These are phyloP conservation scores for Eufriesea mexicana DNA, from an alignment of 1,140 invertebrate genomes.

Conservation along the genomic window DNA sequence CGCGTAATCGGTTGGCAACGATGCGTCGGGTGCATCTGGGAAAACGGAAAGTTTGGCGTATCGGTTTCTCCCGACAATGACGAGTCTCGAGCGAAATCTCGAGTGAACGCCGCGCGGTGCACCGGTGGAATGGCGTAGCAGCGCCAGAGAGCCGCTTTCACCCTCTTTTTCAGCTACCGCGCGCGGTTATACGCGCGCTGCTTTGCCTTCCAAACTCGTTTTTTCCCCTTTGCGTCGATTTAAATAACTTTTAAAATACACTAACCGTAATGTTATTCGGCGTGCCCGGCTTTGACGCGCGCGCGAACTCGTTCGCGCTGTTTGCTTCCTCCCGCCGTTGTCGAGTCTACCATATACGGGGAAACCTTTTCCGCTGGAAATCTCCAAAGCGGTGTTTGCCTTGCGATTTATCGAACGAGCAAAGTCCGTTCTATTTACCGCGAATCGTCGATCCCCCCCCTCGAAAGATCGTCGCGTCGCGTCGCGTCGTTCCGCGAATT, in stretches of 20 bases:
- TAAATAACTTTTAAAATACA: constrained; percentile 17
- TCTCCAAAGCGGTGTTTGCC: neutral
- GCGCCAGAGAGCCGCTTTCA: neutral
- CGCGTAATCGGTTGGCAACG: neutral
- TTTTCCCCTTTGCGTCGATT: neutral
- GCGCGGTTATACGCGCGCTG: neutral
- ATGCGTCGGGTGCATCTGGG: neutral
- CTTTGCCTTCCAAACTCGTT: neutral
- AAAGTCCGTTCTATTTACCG: no score
- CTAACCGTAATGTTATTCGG: neutral
- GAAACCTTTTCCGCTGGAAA: no score
- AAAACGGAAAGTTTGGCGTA: constrained; percentile 20
- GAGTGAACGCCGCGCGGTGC: neutral
- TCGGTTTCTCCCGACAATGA: constrained; percentile 29
- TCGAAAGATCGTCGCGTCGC: no score
- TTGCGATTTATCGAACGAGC: no score
- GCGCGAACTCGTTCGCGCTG: neutral
- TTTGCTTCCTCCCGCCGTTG: no score
- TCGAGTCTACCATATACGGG: neutral
- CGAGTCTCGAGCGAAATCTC: constrained; percentile 27
- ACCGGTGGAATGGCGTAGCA: no score
- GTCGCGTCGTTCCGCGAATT: no score
- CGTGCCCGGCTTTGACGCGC: neutral
- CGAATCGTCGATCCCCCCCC: no score
- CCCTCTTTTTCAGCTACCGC: neutral